Evolutionary conservation across 2,888 invertebrate genomes (phyloP).

Genomic region (Acleris literana): DNA sequence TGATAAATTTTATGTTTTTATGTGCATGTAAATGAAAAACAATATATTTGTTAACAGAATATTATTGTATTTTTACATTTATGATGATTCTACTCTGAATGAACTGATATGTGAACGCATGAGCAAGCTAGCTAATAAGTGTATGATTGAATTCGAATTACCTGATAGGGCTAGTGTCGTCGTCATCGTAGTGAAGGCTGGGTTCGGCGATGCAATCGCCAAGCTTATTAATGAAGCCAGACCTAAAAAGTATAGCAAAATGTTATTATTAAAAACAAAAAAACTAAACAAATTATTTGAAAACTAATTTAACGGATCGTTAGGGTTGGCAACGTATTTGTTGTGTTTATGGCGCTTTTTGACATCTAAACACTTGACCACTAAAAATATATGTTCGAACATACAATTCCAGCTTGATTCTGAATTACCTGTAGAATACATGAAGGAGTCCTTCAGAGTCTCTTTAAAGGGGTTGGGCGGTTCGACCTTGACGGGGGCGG

Average conservation of each 20-base stretch:
- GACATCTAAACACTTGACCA: no score
- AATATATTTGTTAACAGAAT: no score
- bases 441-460: slow-evolving; percentile 86
- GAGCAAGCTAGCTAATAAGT: no score
- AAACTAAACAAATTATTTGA: not conserved
- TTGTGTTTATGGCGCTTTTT: no score
- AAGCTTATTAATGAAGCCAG: slow-evolving; percentile 87
- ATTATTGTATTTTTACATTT: no score
- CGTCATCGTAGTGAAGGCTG: slow-evolving; percentile 93
- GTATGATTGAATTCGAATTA: slow-evolving; percentile 54
- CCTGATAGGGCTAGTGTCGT: slow-evolving; percentile 93
- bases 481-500: slow-evolving; percentile 65
- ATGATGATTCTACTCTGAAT: no score
- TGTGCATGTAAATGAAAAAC: no score
- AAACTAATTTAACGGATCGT: no score
- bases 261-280: slow-evolving; percentile 10
- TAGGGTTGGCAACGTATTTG: no score
- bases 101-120: no score
- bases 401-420: not conserved
- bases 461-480: slow-evolving; percentile 87
- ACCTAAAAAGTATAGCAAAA: slow-evolving; percentile 67
- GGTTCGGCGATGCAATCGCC: slow-evolving; percentile 90
- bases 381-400: no score
- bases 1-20: no score
- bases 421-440: slow-evolving; percentile 86